phyloP scores from a whole-genome alignment of 1,140 invertebrate genomes.

The Aphaenogaster rudis region DNA sequence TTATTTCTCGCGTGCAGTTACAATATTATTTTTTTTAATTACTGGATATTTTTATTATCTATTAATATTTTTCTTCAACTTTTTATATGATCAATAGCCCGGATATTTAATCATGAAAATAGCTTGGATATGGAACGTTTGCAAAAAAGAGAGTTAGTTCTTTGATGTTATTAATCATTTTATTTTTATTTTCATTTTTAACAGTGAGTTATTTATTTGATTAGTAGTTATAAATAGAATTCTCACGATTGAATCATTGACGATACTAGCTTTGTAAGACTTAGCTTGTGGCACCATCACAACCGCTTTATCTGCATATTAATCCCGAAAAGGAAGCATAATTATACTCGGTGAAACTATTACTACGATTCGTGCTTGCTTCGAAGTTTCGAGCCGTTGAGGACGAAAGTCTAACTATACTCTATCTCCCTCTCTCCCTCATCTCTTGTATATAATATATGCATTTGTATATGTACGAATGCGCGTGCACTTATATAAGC shows the following conservation, averaged over 20 bases:
- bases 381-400: slow-evolving; percentile 76
- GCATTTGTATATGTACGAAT: neutral
- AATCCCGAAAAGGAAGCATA: slow-evolving; percentile 81
- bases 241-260: neutral
- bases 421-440: neutral
- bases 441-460: slow-evolving; percentile 16
- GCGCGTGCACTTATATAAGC: slow-evolving; percentile 34
- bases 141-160: neutral
- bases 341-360: slow-evolving; percentile 83
- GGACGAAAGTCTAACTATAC: slow-evolving; percentile 55
- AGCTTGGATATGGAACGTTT: neutral
- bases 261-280: slow-evolving; percentile 1
- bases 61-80: neutral
- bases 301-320: slow-evolving; percentile 80
- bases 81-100: slow-evolving; percentile 12
- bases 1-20: neutral
- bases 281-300: slow-evolving; percentile 2
- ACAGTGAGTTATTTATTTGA: neutral
- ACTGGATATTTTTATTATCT: slow-evolving; percentile 5
- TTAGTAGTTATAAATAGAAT: neutral
- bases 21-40: slow-evolving; percentile 11
- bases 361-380: slow-evolving; percentile 79
- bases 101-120: neutral
- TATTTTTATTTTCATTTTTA: neutral
- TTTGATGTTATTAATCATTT: neutral